These are phyloP conservation scores for Gopherus flavomarginatus DNA, from an alignment of 2,113 vertebrate genomes.

Conservation along the genomic window DNA sequence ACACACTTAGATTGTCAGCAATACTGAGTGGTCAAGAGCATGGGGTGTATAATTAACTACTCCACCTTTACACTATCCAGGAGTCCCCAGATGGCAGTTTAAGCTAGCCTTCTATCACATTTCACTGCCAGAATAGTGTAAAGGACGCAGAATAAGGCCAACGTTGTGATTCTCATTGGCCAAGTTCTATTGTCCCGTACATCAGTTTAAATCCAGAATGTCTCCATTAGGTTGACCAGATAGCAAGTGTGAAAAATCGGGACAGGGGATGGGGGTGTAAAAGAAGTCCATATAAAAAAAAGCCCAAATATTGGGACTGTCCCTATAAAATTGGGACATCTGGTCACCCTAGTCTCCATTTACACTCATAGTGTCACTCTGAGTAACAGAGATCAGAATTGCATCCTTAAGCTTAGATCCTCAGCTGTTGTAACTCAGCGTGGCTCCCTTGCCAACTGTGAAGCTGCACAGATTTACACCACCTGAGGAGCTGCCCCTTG, in stretches of 20 bases:
- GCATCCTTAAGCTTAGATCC: neutral
- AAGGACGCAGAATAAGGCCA: fast-evolving
- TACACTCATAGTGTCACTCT: neutral
- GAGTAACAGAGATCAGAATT: neutral
- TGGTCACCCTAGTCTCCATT: neutral
- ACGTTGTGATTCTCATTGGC: neutral
- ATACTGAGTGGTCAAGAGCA: neutral
- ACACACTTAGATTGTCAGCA: neutral
- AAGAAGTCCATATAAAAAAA: no score
- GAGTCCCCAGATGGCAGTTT: neutral
- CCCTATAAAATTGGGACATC: no score
- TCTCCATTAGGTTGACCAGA: neutral
- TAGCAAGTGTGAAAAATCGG: no score
- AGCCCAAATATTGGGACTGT: no score
- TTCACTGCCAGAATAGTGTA: neutral
- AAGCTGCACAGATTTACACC: neutral
- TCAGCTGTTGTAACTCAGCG: neutral
- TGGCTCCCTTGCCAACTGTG: neutral
- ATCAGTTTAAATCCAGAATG: neutral
- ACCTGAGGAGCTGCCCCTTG: neutral
- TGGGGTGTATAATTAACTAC: neutral
- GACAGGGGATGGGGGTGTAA: no score
- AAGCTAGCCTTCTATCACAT: neutral
- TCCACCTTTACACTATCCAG: neutral
- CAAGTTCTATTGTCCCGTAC: neutral